phyloP scores from a whole-genome alignment of 2,113 vertebrate species.

The Corythornis vintsioides region DNA sequence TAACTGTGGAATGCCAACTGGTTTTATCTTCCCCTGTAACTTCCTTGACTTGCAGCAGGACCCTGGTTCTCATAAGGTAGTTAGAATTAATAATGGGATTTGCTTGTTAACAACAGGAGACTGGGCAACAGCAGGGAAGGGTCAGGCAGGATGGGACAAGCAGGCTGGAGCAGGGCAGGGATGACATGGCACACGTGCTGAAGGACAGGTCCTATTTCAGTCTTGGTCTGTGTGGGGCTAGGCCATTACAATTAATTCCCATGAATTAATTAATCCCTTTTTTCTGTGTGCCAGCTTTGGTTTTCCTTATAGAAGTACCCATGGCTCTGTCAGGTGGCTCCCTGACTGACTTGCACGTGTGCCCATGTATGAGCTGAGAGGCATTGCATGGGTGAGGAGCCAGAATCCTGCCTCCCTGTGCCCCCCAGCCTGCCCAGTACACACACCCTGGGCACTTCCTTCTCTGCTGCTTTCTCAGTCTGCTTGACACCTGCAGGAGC shows the following conservation, averaged over 20 bases:
- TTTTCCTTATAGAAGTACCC: neutral
- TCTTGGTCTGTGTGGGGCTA: neutral
- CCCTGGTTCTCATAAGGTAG: neutral
- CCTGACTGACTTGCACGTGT: accelerated
- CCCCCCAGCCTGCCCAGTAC: neutral
- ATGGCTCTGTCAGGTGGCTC: neutral
- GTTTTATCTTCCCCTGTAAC: neutral
- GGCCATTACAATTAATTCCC: neutral
- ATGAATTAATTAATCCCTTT: neutral
- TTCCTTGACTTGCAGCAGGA: neutral
- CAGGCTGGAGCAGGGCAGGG: neutral
- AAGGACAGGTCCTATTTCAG: neutral
- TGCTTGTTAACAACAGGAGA: neutral
- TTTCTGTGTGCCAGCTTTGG: neutral
- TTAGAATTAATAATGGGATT: neutral
- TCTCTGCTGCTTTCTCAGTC: neutral
- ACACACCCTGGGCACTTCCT: neutral
- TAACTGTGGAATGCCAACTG: neutral
- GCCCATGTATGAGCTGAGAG: accelerated
- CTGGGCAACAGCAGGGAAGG: neutral
- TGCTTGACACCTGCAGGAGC: neutral
- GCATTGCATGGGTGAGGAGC: accelerated
- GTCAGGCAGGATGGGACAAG: neutral
- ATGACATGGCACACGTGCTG: neutral
- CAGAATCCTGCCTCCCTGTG: accelerated